Evolutionary conservation across 2,888 invertebrate species (phyloP), one percentile per base, ranked within the genome.

Genomic region (Habroteleia sp.): DNA sequence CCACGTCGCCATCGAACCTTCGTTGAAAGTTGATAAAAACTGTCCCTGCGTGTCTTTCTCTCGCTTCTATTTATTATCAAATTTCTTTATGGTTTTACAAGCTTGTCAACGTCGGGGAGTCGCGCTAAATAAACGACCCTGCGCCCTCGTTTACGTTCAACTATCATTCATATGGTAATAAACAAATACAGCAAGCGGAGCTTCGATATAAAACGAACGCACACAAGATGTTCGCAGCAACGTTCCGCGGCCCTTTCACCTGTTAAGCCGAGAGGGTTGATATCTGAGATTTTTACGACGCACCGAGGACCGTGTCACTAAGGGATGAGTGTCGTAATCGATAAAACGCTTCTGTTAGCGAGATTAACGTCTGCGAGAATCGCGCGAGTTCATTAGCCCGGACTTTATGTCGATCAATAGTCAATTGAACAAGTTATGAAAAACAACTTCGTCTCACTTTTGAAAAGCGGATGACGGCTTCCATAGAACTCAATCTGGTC

Each of bases 71-170:
- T 87, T 86, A 86, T 37, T 86, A 86, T 85, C 82, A 85, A 86
- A 86, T 87, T 87, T 87, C 85, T 87, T 87, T 87, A 87, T 87
- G 85, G 83, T 79, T 87, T 87, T 87, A 87, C 86, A 84, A 84
- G 85, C 79, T 80, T 81, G 83, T 83, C 83, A 69, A 50, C 60
- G 62, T 65, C 29, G 60, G 44, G 41, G 39, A 11, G 44, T 23
- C 31, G 27, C 14, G 31, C 41, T 25, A 41, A 54, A 68, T 48
- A 46, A 68, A 46, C 31, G 25, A 56, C 35, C 27, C 25, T 54
- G 14, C 23, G 13, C 78, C 76, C 60, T 69, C 77, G 50, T 79
- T 79, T 75, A 69, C 76, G 71, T 56, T 60, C 71, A 76, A 79
- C 78, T 76, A 78, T 80, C 79, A 77, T 81, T 80, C 48, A 56